Base-by-base conservation (phyloP, 2,888 invertebrate species). In the Apamea epomidion region DNA sequence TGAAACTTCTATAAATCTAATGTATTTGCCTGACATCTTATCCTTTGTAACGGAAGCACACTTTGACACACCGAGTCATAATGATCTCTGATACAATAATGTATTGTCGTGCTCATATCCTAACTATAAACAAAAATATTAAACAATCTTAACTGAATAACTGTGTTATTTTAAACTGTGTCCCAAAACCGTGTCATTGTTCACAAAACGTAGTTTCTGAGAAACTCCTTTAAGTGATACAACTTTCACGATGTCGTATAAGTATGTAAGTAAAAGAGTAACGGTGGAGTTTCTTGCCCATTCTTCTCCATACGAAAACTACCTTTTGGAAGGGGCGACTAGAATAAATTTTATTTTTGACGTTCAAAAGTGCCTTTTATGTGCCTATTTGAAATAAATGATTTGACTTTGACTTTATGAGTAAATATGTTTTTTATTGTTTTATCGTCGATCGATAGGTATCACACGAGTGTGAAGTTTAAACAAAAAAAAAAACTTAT, bases 131-230 rank as follows among this genome's bases (percentile, higher is more conserved):
- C 54, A 81, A 65, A 60, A 32, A 81, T 14, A 65, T 32, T 37
- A 62, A 18, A 25, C 18, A 45, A 69, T 42, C 32, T 51, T 10
- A 64, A 42, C 37, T 14, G 10, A 29, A 51, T 48, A 60, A 67
- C 8, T 12, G 1, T 37, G 48, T 67, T n/a, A 78, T 78, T 76
- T 77, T 58, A 78, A 21, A 32, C 14, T 21, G 16, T 58, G 32
- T 37, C 45, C 32, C 51, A 32, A 54, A 54, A 21, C 42, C 64
- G 16, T 65, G 25, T 37, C 2, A n/a, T 32, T 14, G 29, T 29
- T 25, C 48, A 60, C 29, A 62, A 62, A 29, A 62, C 16, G 29
- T 62, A 29, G 0, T n/a, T 29, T 51, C 32, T 25, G 48, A 32
- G 12, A 48, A 68, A 48, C 25, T 62, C 62, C 2, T n/a, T 32